Conservation (phyloP, 2,113 vertebrate species). For the Boulengerochromis microlepis region DNA sequence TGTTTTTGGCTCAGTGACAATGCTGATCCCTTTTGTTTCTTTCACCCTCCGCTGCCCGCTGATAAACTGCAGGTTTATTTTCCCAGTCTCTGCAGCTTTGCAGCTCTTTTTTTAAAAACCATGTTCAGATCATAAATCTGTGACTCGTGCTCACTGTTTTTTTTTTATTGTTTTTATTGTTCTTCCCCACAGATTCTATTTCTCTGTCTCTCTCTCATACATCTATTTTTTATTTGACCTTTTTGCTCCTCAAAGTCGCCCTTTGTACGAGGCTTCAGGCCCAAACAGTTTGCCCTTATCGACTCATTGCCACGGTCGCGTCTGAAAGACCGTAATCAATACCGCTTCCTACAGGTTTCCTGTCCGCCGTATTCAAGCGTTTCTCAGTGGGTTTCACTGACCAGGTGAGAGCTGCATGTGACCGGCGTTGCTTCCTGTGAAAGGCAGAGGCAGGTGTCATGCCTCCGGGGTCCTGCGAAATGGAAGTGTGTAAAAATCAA, state of each 20-base stretch:
- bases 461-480: background rate
- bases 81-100: background rate
- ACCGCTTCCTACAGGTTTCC: background rate
- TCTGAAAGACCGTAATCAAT: background rate
- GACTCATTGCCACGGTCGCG: background rate
- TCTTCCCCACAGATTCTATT: background rate
- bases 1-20: background rate
- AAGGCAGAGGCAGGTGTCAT: background rate
- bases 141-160: background rate
- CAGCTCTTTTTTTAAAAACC: background rate
- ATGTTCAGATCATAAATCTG: background rate
- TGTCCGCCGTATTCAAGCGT: background rate
- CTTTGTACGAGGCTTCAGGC: background rate
- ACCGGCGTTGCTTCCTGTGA: background rate
- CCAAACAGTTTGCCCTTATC: background rate
- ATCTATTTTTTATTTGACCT: background rate
- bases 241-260: background rate
- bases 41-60: background rate
- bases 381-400: background rate
- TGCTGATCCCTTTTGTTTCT: background rate
- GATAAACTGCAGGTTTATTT: background rate
- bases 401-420: background rate
- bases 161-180: background rate
- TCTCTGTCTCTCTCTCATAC: background rate
- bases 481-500: slow-evolving; percentile 27